Evolutionary conservation across 2,797 vertebrate genomes (phyloP).

Genomic region (Pangasius macronema): DNA sequence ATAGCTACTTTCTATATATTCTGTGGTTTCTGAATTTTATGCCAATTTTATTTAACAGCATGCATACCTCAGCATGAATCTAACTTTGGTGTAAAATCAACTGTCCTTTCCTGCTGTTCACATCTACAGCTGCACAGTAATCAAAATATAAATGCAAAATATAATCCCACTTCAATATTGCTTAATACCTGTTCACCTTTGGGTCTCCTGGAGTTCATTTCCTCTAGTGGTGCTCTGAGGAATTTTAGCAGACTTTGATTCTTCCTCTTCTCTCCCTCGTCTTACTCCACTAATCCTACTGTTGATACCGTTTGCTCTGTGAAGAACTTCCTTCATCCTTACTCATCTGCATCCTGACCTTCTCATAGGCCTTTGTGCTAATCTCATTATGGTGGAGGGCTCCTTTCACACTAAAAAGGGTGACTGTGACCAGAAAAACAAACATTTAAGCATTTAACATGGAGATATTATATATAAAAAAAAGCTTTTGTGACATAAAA

Average conservation of each 20-base stretch:
- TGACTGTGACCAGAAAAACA: not conserved
- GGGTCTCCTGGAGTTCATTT: conserved; percentile 40
- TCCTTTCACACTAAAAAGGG: not conserved
- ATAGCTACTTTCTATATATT: not conserved
- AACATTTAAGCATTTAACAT: not conserved
- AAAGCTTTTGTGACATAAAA: not conserved
- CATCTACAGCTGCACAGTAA: not conserved
- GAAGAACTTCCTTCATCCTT: conserved; percentile 12
- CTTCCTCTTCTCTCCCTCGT: conserved; percentile 2
- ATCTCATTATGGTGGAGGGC: not conserved
- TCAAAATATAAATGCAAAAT: not conserved
- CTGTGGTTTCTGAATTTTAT: not conserved
- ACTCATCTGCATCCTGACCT: not conserved
- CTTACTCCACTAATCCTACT: conserved; percentile 15
- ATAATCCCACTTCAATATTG: conserved; percentile 8
- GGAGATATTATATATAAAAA: not conserved
- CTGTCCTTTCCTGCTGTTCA: not conserved
- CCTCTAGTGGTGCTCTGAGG: conserved; percentile 34
- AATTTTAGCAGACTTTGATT: conserved; percentile 44
- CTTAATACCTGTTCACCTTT: conserved; percentile 4
- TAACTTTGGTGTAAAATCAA: not conserved
- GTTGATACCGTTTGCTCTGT: conserved; percentile 36
- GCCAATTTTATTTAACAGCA: not conserved
- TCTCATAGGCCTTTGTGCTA: not conserved
- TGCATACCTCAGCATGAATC: not conserved